Conservation (phyloP, 2,888 invertebrate species). For the Clanis bilineata region DNA sequence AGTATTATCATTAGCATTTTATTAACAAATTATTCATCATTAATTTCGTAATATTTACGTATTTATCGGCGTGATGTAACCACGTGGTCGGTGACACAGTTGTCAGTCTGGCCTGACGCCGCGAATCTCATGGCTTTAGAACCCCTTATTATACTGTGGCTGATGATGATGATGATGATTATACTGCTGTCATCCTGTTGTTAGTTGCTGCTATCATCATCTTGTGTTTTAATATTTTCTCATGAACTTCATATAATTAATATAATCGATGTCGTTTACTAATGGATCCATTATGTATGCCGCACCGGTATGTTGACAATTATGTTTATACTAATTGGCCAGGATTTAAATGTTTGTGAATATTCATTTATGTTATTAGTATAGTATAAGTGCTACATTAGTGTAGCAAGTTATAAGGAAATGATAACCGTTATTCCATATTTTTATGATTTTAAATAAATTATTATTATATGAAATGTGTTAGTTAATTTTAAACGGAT, state of each 20-base stretch:
- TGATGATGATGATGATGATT: no score
- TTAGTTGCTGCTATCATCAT: not conserved
- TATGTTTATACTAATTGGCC: not conserved
- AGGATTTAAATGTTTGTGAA: not conserved
- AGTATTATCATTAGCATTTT: conserved; percentile 35
- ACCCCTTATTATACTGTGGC: not conserved
- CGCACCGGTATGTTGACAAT: not conserved
- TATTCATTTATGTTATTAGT: not conserved
- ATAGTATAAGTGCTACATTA: not conserved
- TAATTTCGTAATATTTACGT: conserved; percentile 13
- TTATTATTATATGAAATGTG: not conserved
- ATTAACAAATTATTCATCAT: conserved; percentile 10
- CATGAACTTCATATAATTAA: not conserved
- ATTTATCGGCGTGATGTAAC: conserved; percentile 8
- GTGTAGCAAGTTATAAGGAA: not conserved
- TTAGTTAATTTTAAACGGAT: no score
- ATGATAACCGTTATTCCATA: no score
- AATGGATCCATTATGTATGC: not conserved
- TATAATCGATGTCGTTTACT: not conserved
- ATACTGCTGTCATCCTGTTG: no score
- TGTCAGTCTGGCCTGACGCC: not conserved
- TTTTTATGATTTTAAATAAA: not conserved
- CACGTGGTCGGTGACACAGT: not conserved
- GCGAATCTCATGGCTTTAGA: not conserved
- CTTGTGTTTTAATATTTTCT: not conserved